Evolutionary conservation across 2,797 vertebrate genomes (phyloP), one percentile per base, ranked within the genome.

Genomic region (Crocidura indochinensis): DNA sequence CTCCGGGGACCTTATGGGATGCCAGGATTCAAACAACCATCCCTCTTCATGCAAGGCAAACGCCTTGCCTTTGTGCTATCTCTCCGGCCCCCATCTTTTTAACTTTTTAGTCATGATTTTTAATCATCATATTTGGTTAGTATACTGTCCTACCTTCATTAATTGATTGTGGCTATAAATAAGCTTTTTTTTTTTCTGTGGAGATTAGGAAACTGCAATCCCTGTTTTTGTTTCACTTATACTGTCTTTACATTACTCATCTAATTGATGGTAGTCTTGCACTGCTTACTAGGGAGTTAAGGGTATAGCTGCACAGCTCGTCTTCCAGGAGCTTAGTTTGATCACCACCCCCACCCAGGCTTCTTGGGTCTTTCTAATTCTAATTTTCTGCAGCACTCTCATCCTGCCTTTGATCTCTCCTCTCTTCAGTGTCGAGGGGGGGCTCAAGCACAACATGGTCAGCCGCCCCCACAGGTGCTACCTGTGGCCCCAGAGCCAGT

Each of bases 381-480:
- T 62, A 8, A 49, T 38, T 1, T 10, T 84, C 20, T 84, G 51
- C 46, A 29, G 53, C 14, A 3, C 17, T 90, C 62, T 93, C 17
- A 88, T 69, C 10, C 22, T 91, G 27, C 53, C 14, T 94, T 92
- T 93, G 88, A 44, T 94, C 47, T 91, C 47, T 69, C 72, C 24
- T 80, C 38, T 95, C 65, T 92, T 88, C 84, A 97, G 97, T 96
- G 97, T 86, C 95, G 91, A 76, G 96, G 97, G 8, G 93, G 71
- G 0, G 9, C 95, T 3, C 96, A 97, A 82, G 92, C 81, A 47
- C 96, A 97, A 81, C 92, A 92, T 12, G 87, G 77, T 73, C 96
- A 96, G 88, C 90, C 56, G 0, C 90, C 91, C 15, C 49, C 81
- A 4, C 96, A 95, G 88, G 92, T 22, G 0, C 86, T 94, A 0